Evolutionary conservation across 92 coral and sea anemone genomes (phyloP), one percentile per base, ranked within the genome.

Genomic region (Hydrozoanthus gracilis): DNA sequence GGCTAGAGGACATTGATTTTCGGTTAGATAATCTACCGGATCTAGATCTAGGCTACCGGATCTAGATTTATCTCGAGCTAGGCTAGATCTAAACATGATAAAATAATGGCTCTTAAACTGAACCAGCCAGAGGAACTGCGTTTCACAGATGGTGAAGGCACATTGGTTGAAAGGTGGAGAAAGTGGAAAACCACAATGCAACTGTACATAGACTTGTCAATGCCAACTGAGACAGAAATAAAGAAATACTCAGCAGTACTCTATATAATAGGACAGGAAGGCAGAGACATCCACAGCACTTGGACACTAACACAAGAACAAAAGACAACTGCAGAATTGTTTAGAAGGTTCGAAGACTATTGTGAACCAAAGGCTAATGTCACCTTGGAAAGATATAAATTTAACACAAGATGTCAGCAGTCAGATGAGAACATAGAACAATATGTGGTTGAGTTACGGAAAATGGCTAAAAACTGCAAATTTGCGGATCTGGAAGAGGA

Each of bases 401-500:
- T 83, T 83, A 83, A 83, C 62, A 70, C 75, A 70, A 83, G 75
- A 68, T 50, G 72, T 54, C 87, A 83, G 75, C 54, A 74, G 65
- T 44, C 72, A 67, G 47, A 48, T 44, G 87, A 83, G 75, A 67
- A 72, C 58, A 74, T 83, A 67, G 87, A 68, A 72, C 77, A 83
- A 68, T 83, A 83, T 83, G 77, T 83, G 45, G 75, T 74, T 11
- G 58, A 83, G 61, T 45, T 83, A 80, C 86, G 86, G 55, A 67
- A 62, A 44, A 45, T 62, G 73, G 51, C 73, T 4, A 80, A 80
- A 61, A 62, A 80, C 9, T 80, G 73, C 14, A 46, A 60, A 44
- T 62, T 80, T 80, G 86, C 73, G 54, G 86, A 83, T 51, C 64
- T 83, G 62, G 76, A 83, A 83, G 87, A 83, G 75, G 87, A 83